These are phyloP conservation scores for Diplolepis rosae DNA, from an alignment of 2,888 invertebrate genomes.

Conservation along the genomic window DNA sequence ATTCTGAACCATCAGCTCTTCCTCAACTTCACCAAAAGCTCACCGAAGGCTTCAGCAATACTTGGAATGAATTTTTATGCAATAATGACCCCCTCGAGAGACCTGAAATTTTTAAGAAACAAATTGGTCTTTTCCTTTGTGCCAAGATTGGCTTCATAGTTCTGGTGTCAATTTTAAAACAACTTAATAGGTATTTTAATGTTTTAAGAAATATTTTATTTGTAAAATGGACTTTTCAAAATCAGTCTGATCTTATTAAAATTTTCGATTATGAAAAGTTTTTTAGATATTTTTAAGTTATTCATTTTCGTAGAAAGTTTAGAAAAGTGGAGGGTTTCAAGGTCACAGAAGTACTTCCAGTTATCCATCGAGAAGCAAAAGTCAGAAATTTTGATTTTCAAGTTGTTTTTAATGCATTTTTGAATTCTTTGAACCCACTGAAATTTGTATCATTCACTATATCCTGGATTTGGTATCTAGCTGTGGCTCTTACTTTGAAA, in stretches of 20 bases:
- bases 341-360: constrained; percentile 41
- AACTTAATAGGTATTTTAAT: constrained; percentile 76
- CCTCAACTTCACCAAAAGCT: constrained; percentile 81
- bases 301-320: constrained; percentile 51
- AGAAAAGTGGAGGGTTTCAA: constrained; percentile 53
- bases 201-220: neutral
- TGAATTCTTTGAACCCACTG: constrained; percentile 66
- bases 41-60: constrained; percentile 81
- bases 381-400: constrained; percentile 61
- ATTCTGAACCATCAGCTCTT: constrained; percentile 75
- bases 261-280: neutral
- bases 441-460: constrained; percentile 51
- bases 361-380: constrained; percentile 60
- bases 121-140: constrained; percentile 78
- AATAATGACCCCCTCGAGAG: constrained; percentile 86
- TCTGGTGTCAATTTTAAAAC: constrained; percentile 78
- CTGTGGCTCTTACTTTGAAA: constrained; percentile 61
- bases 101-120: constrained; percentile 78
- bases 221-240: too few relatives aligned
- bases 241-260: too few relatives aligned
- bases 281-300: neutral
- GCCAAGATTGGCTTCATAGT: constrained; percentile 80
- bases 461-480: constrained; percentile 67
- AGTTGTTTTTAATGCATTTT: constrained; percentile 53
- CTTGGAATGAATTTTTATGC: constrained; percentile 87